Evolutionary conservation across 2,888 invertebrate genomes (phyloP).

Genomic region (Agapostemon virescens): DNA sequence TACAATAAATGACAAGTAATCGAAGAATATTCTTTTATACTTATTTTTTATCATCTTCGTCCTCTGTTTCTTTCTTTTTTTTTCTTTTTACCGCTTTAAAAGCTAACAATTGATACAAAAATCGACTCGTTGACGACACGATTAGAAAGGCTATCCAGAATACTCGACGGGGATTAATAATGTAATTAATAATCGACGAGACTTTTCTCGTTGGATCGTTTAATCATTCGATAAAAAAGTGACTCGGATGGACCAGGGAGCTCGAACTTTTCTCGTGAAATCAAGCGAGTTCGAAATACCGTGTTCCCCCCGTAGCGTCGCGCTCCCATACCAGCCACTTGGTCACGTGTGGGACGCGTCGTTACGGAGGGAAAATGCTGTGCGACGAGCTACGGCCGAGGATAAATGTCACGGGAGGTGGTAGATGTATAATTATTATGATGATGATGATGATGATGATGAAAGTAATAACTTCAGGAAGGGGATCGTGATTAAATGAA

Average conservation of each 20-base stretch:
- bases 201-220: conserved; percentile 34
- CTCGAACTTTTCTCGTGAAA: background rate
- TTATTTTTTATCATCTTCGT: conserved; percentile 19
- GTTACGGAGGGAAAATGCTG: background rate
- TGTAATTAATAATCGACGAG: conserved; percentile 40
- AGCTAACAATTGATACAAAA: conserved; percentile 58
- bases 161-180: conserved; percentile 32
- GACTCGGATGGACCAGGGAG: background rate
- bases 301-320: background rate
- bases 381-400: background rate
- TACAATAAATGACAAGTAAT: conserved; percentile 44
- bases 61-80: too few relatives aligned
- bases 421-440: too few relatives aligned
- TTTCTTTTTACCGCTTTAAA: conserved; percentile 27
- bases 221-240: conserved; percentile 23
- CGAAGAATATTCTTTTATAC: conserved; percentile 42
- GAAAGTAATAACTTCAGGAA: background rate
- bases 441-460: too few relatives aligned
- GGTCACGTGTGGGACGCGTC: background rate
- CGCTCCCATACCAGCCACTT: background rate
- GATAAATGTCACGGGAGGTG: background rate
- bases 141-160: conserved; percentile 46
- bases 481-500: background rate
- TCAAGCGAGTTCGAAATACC: background rate
- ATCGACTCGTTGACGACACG: conserved; percentile 55